phyloP scores from a whole-genome alignment of 37 sponge, comb jelly and placozoan species.

The Bolinopsis microptera region DNA sequence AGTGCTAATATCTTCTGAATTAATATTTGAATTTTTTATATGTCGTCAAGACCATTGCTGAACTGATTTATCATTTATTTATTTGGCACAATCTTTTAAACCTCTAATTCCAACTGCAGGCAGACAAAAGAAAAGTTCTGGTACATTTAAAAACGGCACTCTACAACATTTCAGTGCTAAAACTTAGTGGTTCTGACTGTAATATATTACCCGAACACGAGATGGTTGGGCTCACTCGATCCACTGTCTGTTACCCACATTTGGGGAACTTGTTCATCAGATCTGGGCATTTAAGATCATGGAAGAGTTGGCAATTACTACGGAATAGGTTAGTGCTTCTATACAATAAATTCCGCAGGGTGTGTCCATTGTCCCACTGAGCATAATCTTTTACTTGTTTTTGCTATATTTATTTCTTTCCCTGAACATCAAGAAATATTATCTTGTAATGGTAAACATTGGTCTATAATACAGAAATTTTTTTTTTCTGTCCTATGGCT shows the following conservation, averaged over 20 bases:
- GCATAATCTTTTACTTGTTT: too few relatives aligned
- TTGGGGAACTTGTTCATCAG: neutral
- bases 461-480: too few relatives aligned
- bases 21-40: too few relatives aligned
- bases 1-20: neutral
- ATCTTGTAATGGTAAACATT: too few relatives aligned
- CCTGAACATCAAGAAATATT: too few relatives aligned
- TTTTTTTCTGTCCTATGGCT: too few relatives aligned
- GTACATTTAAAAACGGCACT: neutral
- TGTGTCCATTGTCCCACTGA: too few relatives aligned
- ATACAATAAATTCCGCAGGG: too few relatives aligned
- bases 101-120: neutral
- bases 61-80: too few relatives aligned
- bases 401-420: too few relatives aligned
- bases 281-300: neutral
- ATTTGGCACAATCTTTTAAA: too few relatives aligned
- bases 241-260: neutral
- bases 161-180: neutral
- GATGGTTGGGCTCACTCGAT: neutral
- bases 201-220: neutral
- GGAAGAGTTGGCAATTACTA: conserved; percentile 33
- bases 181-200: neutral
- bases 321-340: neutral
- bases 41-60: too few relatives aligned
- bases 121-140: neutral